phyloP scores from a whole-genome alignment of 2,888 invertebrate species.

The Rhamphomyia laevipes region DNA sequence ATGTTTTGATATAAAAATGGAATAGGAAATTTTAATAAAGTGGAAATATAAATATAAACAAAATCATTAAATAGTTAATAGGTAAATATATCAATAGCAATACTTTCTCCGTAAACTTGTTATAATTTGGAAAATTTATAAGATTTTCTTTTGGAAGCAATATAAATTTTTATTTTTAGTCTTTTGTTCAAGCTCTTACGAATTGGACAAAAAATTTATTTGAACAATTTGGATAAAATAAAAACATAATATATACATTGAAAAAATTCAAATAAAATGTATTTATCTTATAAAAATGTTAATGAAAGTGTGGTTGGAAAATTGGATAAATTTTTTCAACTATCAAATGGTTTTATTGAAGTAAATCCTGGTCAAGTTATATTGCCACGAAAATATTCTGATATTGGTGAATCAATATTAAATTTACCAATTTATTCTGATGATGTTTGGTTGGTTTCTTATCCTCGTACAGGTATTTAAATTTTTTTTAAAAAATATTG shows the following conservation, averaged over 20 bases:
- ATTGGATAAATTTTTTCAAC: conserved; percentile 56
- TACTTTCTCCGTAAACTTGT: too few relatives aligned
- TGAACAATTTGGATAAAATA: background rate
- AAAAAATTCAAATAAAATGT: conserved; percentile 21
- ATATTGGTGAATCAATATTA: conserved; percentile 55
- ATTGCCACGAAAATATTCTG: conserved; percentile 55
- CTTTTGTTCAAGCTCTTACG: too few relatives aligned
- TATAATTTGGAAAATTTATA: too few relatives aligned
- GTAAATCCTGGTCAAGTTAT: conserved; percentile 60
- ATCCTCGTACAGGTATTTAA: conserved; percentile 68
- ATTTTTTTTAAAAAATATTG: background rate
- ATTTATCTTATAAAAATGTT: conserved; percentile 43
- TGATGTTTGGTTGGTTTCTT: conserved; percentile 79
- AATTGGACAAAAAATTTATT: background rate
- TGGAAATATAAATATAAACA: too few relatives aligned
- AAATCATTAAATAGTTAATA: too few relatives aligned
- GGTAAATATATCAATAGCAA: too few relatives aligned
- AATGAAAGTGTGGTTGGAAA: conserved; percentile 46
- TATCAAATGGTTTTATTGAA: conserved; percentile 56
- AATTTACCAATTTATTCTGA: conserved; percentile 59
- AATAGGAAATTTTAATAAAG: too few relatives aligned
- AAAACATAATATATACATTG: background rate
- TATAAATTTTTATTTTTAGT: background rate
- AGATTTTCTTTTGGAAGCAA: background rate
- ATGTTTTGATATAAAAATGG: too few relatives aligned